These are phyloP conservation scores for Mesitornis unicolor DNA, from an alignment of 2,113 vertebrate species.

Conservation along the genomic window DNA sequence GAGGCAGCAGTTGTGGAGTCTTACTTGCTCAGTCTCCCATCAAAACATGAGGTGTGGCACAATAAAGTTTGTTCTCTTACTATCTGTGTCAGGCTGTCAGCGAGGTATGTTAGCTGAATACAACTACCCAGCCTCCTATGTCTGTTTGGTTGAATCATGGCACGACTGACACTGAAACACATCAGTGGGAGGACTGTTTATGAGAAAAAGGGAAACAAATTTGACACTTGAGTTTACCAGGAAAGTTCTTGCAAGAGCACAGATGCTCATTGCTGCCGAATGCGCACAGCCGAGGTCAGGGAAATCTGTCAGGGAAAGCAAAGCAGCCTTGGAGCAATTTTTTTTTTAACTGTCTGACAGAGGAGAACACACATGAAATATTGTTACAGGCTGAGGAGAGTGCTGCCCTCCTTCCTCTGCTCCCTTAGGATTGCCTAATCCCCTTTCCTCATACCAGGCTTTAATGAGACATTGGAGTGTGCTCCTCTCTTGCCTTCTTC, in stretches of 20 bases:
- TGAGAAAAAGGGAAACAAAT: conserved; percentile 42
- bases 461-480: not conserved
- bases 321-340: not conserved
- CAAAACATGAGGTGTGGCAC: not conserved
- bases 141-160: not conserved
- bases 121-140: not conserved
- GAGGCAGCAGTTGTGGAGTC: not conserved
- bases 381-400: not conserved
- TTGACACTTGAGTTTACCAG: conserved; percentile 35
- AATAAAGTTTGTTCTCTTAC: not conserved
- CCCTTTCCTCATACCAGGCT: not conserved
- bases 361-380: not conserved
- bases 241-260: not conserved
- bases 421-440: not conserved
- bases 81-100: not conserved
- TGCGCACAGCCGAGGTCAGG: not conserved
- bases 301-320: conserved; percentile 12
- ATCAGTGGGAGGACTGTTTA: conserved; percentile 44
- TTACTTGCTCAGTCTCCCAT: not conserved
- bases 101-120: not conserved
- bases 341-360: not conserved
- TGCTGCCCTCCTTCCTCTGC: not conserved
- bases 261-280: not conserved
- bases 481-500: not conserved
- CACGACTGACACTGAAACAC: not conserved